Evolutionary conservation across 2,888 invertebrate genomes (phyloP), one percentile per base, ranked within the genome.

Genomic region (Tiliacea aurago): DNA sequence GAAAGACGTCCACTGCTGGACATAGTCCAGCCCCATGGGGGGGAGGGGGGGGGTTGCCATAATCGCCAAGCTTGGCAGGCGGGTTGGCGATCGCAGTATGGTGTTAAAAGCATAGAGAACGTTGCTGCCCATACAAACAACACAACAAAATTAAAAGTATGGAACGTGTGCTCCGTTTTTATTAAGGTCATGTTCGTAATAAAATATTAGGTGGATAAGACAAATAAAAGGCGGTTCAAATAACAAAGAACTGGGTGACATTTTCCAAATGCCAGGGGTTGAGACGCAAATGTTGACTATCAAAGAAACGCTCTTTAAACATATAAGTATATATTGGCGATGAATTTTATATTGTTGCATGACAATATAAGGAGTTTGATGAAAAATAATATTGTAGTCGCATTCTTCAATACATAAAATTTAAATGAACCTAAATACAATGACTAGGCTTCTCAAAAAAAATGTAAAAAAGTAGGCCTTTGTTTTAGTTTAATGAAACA

Each of bases 261-360:
- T 84, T 83, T 84, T 43, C 70, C 41, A 71, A 84, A 83, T 83
- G 78, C 28, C 83, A 78, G 28, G 37, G 63, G 66, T 74, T 64
- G 66, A 56, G 58, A 51, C 61, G 73, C 43, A 75, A 74, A 71
- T 55, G 43, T 55, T 53, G 43, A 55, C 28, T 45, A 33, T 43
- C 56, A 58, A 53, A 63, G 41, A 69, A 64, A 43, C 58, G 47
- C n/a, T 66, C 49, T 58, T 59, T 63, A 67, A n/a, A n/a, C n/a
- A n/a, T n/a, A n/a, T n/a, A n/a, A n/a, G 77, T 59, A n/a, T 58
- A 71, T 58, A 67, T 28, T 45, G 49, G n/a, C n/a, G 41, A 49
- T 59, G 45, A 53, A 67, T 67, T 43, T n/a, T 15, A 49, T 51
- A 33, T 66, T 43, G 5, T 11, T 37, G 13, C 13, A 47, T 56